Base-by-base conservation (phyloP, 1,140 invertebrate genomes). In the Chironomus striatipennis region DNA sequence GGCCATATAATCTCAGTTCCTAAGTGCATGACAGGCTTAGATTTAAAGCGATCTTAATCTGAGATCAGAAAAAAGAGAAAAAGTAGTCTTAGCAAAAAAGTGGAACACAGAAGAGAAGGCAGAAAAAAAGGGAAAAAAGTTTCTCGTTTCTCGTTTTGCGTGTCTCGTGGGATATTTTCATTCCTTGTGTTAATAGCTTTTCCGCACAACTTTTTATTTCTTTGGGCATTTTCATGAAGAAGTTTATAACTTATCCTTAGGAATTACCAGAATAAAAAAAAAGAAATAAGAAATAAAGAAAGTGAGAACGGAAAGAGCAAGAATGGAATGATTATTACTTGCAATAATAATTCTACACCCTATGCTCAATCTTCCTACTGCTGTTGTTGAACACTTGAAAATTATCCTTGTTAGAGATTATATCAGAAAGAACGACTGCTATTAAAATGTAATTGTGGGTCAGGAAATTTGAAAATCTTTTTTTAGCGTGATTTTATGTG, bases 321-420 rank as follows among this genome's bases (percentile, higher is more conserved):
- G 43, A 57, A 57, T 12, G n/a, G n/a, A 57, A 57, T 57, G 12
- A 57, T 57, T 57, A 57, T 57, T 57, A 57, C 47, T 57, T 57
- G 47, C 47, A 57, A 57, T 57, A 57, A 57, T 57, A 57, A 57
- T 57, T 57, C 12, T 57, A 34, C 24, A 34, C 24, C 24, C 24
- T 34, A 34, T 34, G 24, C 24, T 34, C 24, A 34, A 5, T 34
- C 24, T 34, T 34, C 24, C 24, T 34, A n/a, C 47, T 57, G 12
- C 47, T 57, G 47, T 34, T 34, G 24, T 34, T 34, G 24, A 34
- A 34, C 24, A 34, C 47, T 57, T 57, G 47, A 57, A 57, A 57
- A 57, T 57, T 57, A 57, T 57, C 47, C 47, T 57, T 57, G 47
- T 57, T 57, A 57, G 47, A 57, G 47, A 57, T 57, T 57, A 57